Evolutionary conservation across 53 echinoderm and acorn worm genomes (phyloP).

Genomic region (Astropecten irregularis): DNA sequence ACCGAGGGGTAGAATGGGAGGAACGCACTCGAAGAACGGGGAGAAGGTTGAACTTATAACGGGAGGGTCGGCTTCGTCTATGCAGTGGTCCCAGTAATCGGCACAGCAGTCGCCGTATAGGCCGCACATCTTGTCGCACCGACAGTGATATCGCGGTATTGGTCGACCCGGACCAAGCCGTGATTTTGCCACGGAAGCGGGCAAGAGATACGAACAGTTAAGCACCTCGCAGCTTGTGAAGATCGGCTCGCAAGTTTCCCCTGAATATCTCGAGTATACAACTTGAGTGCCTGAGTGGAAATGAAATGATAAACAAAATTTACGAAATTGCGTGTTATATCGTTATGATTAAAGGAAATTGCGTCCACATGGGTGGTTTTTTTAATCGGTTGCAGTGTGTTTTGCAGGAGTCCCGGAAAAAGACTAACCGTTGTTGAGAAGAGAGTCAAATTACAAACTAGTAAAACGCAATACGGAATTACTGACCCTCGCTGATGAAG

Average conservation of each 20-base stretch:
- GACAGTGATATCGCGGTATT: no score
- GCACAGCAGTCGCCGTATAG: background rate
- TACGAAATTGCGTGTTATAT: background rate
- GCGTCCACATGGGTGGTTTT: no score
- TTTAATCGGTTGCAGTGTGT: no score
- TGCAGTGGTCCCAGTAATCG: background rate
- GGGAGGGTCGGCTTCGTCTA: background rate
- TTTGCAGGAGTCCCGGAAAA: no score
- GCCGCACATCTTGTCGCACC: background rate
- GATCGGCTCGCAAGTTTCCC: background rate
- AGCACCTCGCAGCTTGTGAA: background rate
- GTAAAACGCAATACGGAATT: no score
- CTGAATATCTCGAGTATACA: background rate
- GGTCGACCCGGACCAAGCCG: no score
- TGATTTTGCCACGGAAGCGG: background rate
- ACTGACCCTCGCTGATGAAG: no score
- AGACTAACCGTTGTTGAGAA: no score
- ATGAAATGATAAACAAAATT: background rate
- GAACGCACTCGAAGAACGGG: background rate
- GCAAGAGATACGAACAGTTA: background rate
- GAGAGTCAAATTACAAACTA: no score
- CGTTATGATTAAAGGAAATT: no score
- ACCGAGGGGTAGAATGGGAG: background rate
- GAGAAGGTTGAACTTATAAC: background rate
- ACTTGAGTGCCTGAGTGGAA: no score